Evolutionary conservation across 2,888 invertebrate genomes (phyloP).

Genomic region (Patella pellucida): DNA sequence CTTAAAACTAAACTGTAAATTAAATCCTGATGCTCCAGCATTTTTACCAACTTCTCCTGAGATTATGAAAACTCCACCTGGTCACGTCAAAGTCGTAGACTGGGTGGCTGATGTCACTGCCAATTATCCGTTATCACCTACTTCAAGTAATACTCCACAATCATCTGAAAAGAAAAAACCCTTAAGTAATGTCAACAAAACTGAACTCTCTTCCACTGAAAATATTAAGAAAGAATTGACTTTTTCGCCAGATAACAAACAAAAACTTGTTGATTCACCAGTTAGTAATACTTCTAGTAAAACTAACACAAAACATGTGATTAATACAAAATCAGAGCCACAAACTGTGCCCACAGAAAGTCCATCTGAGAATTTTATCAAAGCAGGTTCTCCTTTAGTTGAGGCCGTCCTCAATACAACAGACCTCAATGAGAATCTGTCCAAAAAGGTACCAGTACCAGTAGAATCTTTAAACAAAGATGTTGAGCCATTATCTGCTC

Average conservation of each 20-base stretch:
- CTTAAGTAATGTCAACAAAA: not conserved
- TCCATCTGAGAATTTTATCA: not conserved
- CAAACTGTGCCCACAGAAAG: too few species aligned
- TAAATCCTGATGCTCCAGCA: conserved; percentile 61
- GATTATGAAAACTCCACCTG: conserved; percentile 51
- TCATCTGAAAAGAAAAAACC: not conserved
- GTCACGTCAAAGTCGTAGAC: conserved; percentile 47
- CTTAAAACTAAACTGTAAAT: conserved; percentile 41
- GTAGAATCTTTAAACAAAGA: too few species aligned
- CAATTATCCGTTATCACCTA: conserved; percentile 28
- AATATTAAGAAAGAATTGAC: not conserved
- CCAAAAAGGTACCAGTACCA: too few species aligned
- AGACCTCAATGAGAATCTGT: not conserved
- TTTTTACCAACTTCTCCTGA: conserved; percentile 56
- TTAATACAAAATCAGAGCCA: not conserved
- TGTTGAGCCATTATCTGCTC: too few species aligned
- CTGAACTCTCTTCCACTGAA: not conserved
- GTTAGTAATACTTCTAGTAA: not conserved
- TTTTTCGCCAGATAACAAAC: not conserved
- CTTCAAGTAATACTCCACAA: conserved; percentile 11
- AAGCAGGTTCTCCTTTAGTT: conserved; percentile 3
- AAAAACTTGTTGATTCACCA: not conserved
- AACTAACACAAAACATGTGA: not conserved
- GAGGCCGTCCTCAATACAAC: conserved; percentile 7
- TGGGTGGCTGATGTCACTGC: conserved; percentile 41